Evolutionary conservation across 1,140 invertebrate species (phyloP).

Genomic region (Ganaspis sp.): DNA sequence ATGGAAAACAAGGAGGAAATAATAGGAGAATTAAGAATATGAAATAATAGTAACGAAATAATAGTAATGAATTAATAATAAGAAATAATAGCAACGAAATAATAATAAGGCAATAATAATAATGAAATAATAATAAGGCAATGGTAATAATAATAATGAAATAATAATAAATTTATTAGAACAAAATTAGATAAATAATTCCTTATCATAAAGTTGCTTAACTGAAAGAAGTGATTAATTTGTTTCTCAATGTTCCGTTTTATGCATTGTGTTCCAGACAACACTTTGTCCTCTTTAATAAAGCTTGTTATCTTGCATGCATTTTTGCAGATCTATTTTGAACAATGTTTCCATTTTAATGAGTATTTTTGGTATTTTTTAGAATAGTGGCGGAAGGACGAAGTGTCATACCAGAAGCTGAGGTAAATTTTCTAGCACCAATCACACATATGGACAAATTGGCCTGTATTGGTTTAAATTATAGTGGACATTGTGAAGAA

Average conservation of each 20-base stretch:
- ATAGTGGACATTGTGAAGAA: constrained; percentile 87
- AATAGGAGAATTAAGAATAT: too few species aligned
- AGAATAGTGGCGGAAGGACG: constrained; percentile 79
- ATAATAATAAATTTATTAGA: background rate
- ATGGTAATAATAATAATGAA: background rate
- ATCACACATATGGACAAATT: constrained; percentile 86
- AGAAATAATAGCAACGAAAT: background rate
- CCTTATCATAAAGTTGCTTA: background rate
- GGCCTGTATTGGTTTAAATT: constrained; percentile 88
- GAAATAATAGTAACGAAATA: background rate
- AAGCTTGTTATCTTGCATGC: background rate
- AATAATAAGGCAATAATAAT: too few species aligned
- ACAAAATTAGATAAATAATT: background rate
- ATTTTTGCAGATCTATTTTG: background rate
- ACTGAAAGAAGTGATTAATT: background rate
- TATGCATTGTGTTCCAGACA: background rate
- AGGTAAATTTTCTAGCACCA: constrained; percentile 81
- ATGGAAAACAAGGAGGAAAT: background rate
- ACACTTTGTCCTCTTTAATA: background rate
- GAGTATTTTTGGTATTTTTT: constrained; percentile 50
- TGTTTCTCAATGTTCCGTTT: background rate
- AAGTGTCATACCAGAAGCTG: constrained; percentile 73
- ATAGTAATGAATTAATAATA: background rate
- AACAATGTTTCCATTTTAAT: background rate
- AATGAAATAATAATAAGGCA: background rate